A percentile compares a stretch with the other conserved stretches of the same genome.
phyloP scores from a whole-genome alignment of 2,888 invertebrate species.

The Homarus gammarus region DNA sequence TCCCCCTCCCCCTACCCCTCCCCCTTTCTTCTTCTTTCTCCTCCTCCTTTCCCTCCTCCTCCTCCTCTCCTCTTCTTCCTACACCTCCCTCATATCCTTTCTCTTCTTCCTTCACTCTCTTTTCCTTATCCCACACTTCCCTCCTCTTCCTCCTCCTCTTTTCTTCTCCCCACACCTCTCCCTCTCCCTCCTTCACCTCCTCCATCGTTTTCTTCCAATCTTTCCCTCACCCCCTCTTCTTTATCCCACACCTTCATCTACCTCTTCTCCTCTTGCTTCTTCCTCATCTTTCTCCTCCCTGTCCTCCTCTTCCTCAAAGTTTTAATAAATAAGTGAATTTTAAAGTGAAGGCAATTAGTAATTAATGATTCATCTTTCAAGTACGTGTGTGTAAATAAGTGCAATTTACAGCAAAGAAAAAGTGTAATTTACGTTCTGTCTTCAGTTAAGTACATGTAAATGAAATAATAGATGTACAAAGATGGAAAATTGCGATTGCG shows the following conservation, averaged over 20 bases:
- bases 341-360: too few species aligned
- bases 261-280: neutral
- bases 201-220: neutral
- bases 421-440: too few species aligned
- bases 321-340: too few species aligned
- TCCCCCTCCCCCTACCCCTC: neutral
- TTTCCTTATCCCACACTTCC: neutral
- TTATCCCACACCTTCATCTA: too few species aligned
- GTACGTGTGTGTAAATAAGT: too few species aligned
- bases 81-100: neutral
- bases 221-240: neutral
- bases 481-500: too few species aligned
- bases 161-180: neutral
- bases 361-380: too few species aligned
- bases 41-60: neutral
- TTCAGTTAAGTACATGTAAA: too few species aligned
- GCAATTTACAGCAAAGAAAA: too few species aligned
- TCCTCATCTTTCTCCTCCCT: neutral
- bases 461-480: too few species aligned
- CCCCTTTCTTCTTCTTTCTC: neutral
- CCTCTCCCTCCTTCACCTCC: neutral
- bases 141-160: neutral
- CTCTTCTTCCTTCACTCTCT: neutral
- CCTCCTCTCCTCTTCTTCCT: neutral
- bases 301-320: too few species aligned